Conservation (phyloP, 2,888 invertebrate species). For the Chrysolina haemoptera region DNA sequence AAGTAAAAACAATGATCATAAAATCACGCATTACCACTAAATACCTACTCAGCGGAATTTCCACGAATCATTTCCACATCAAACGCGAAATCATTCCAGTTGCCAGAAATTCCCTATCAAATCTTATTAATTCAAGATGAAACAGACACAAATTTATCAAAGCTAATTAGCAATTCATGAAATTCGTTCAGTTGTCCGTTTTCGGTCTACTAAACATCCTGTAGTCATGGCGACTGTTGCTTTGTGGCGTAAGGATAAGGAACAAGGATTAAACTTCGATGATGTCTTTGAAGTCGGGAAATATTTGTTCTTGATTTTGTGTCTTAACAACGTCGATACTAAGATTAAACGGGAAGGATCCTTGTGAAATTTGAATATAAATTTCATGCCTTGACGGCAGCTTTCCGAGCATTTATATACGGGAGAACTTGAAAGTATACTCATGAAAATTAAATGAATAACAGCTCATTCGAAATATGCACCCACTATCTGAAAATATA, state of each 20-base stretch:
- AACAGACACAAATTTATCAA: conserved; percentile 39
- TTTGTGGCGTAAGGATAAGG: conserved; percentile 29
- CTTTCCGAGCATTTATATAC: not conserved
- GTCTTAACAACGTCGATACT: conserved; percentile 52
- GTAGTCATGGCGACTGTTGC: conserved; percentile 34
- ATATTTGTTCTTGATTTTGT: conserved; percentile 58
- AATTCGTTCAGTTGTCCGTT: conserved; percentile 42
- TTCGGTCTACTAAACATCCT: conserved; percentile 40
- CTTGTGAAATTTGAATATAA: conserved; percentile 2
- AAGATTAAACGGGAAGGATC: conserved; percentile 23
- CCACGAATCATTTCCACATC: conserved; percentile 16
- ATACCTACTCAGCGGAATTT: not conserved
- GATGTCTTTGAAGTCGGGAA: conserved; percentile 49
- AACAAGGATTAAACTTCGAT: conserved; percentile 43
- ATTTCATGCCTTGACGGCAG: not conserved
- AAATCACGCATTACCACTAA: not conserved
- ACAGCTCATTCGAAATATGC: no score
- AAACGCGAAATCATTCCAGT: conserved; percentile 23
- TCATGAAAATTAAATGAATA: not conserved
- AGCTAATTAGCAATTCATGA: conserved; percentile 49
- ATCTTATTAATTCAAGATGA: conserved; percentile 35
- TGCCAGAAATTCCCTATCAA: conserved; percentile 26
- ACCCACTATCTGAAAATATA: no score
- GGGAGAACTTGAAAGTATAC: not conserved
- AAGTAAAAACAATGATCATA: not conserved